Base-by-base conservation (phyloP, 2,888 invertebrate genomes). In the Copidosoma aretas region DNA sequence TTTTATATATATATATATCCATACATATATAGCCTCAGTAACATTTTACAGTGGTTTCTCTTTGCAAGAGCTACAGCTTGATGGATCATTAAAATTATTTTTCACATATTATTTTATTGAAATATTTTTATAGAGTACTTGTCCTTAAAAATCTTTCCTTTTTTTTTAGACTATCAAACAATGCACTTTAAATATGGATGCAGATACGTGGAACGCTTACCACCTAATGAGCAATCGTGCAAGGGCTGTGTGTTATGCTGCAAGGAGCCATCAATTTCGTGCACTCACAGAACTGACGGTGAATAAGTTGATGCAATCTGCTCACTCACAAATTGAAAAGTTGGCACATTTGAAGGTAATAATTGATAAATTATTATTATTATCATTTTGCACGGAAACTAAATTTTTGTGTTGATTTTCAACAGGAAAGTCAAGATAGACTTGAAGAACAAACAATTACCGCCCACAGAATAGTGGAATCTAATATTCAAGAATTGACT, bases 161-260 rank as follows among this genome's bases (percentile, higher is more conserved):
- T 14, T 59, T 52, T 70, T 70, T 80, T 80, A 88, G 88, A 82
- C 85, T 49, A 82, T 90, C 62, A 86, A 86, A 76, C 88, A 89
- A 70, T 91, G 91, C 78, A 91, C 90, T 1, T 85, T 81, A 24
- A 81, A 85, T 49, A 91, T 91, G 90, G 89, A 90, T 78, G 81
- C 88, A 3, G 88, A 89, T 75, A 88, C 88, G 57, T 90, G 90
- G 90, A 90, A 90, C 77, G 87, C 88, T n/a, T 91, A 91, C 77
- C 89, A 90, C 79, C 84, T 90, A 61, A 88, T 90, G 82, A 88
- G 87, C 72, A 90, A 90, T 78, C 81, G 91, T 75, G 90, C 90
- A 0, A 84, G 89, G 70, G 89, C 90, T n/a, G 88, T 91, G 67
- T 91, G 91, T 77, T 89, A 90, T 76, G 84, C 88, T 19, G 85